A percentile compares a stretch with the other conserved stretches of the same genome.
Conservation (phyloP, 1,140 invertebrate genomes). For the Micrasema minimum region DNA sequence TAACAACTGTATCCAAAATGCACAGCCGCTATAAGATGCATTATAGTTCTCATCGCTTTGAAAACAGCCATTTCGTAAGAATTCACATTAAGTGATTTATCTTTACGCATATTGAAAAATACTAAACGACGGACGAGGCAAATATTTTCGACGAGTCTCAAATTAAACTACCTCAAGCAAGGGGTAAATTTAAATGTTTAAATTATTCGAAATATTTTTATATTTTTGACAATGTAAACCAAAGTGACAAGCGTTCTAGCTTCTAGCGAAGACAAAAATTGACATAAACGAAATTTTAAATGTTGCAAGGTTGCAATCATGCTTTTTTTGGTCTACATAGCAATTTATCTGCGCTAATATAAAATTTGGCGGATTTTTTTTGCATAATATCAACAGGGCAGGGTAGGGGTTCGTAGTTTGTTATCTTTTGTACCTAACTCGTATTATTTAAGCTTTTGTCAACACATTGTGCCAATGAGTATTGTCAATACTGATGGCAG, state of each 20-base stretch:
- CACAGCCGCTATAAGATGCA: constrained; percentile 73
- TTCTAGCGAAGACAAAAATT: not conserved
- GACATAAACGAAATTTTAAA: no score
- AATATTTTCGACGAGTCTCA: not conserved
- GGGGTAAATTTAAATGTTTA: no score
- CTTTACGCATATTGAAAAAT: constrained; percentile 40
- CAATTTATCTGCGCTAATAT: no score
- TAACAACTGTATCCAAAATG: constrained; percentile 79
- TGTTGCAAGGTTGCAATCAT: no score
- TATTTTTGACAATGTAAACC: not conserved
- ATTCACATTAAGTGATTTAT: constrained; percentile 43
- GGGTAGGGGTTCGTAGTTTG: no score
- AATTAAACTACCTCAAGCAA: not conserved
- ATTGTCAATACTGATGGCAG: no score
- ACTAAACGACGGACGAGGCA: not conserved
- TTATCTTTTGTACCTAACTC: no score
- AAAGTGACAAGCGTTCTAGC: not conserved
- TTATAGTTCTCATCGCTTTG: constrained; percentile 56
- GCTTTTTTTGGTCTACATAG: no score
- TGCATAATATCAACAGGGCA: no score
- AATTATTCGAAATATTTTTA: not conserved
- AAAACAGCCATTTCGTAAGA: constrained; percentile 46
- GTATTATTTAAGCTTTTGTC: no score
- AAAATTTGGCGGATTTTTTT: no score
- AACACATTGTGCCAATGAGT: no score